Evolutionary conservation across 2,888 invertebrate genomes (phyloP).

Genomic region (Calliphora vomitoria): DNA sequence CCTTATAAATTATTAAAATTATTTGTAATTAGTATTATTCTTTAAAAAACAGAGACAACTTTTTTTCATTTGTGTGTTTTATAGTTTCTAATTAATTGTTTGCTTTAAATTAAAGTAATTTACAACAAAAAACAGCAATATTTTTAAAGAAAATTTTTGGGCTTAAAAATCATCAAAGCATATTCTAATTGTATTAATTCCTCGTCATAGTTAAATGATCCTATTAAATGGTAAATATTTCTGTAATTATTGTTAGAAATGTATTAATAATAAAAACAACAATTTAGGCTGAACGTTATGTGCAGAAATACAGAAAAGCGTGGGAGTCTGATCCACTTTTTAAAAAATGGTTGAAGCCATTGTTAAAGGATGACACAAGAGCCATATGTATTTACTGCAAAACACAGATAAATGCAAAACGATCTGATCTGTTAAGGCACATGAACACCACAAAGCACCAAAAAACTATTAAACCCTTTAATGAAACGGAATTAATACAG

Average conservation of each 20-base stretch:
- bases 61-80: no score
- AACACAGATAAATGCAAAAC: background rate
- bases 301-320: conserved; percentile 28
- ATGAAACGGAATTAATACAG: no score
- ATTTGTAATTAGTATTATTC: background rate
- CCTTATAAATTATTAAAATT: background rate
- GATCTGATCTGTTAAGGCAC: conserved; percentile 3
- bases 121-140: no score
- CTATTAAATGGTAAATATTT: no score
- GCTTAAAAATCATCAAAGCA: no score
- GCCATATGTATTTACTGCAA: conserved; percentile 23
- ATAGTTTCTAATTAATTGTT: no score
- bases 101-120: no score
- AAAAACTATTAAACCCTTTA: background rate
- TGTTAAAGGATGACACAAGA: conserved; percentile 4
- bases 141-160: no score
- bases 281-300: conserved; percentile 16
- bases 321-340: conserved; percentile 15
- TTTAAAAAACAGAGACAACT: no score
- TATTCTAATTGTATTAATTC: no score
- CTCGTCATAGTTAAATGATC: no score
- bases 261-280: background rate
- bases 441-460: background rate
- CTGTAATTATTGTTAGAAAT: no score
- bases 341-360: conserved; percentile 6